Base-by-base conservation (phyloP, 2,888 invertebrate species). In the Tiliacea citrago region DNA sequence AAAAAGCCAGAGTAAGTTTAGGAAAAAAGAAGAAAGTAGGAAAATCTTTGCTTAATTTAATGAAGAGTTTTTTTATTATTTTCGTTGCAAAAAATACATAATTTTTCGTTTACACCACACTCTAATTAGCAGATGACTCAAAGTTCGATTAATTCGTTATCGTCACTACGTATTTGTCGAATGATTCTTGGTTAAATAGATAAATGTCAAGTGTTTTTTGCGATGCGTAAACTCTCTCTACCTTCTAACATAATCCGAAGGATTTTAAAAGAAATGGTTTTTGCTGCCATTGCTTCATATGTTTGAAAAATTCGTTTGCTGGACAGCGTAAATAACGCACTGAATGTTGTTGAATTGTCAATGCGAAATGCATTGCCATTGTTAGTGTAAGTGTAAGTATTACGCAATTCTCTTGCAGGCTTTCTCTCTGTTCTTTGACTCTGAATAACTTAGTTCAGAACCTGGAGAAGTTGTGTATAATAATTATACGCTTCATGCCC, bases 81-180 rank as follows among this genome's bases (percentile, higher is more conserved):
- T n/a, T n/a, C 4, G 39, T 61, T 7, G 13, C 9, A 42, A 3
- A 39, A 61, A 61, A 45, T 1, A 8, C 10, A 2, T 51, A 18
- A 3, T 53, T 53, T 57, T 39, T 39, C 16, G 7, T 49, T 55
- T 70, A 60, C 8, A 79, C 75, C 75, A 75, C 29, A 47, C 60
- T 3, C 51, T 35, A 70, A 49, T 39, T 9, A 49, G 9, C 10
- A 0, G n/a, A 35, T 57, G 67, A 75, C n/a, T 77, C 55, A 57
- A 66, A 35, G 18, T 7, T 49, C 2, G 0, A 45, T n/a, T 58
- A 1, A n/a, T 42, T 10, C 12, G 39, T 47, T 39, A 21, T 66
- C n/a, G 29, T n/a, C 29, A 55, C n/a, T 35, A 45, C 12, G 6
- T 66, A 9, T n/a, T 8, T n/a, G 13, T 61, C 3, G 8, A 16